A percentile compares a stretch with the other conserved stretches of the same genome.
Evolutionary conservation across 2,888 invertebrate genomes (phyloP).

Genomic region (Scaeva pyrastri): DNA sequence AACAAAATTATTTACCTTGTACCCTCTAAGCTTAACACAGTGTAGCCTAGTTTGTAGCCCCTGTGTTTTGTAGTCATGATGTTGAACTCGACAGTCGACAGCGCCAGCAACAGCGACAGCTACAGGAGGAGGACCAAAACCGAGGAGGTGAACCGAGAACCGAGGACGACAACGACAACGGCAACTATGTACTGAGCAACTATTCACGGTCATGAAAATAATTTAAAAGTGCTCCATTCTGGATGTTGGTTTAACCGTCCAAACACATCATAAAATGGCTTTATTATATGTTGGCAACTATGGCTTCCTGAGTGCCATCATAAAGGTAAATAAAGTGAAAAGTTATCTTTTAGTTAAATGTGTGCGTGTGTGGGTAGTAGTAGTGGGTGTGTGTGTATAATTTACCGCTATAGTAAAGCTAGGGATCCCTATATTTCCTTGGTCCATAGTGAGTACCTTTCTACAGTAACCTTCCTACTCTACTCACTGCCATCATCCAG

Average conservation of each 20-base stretch:
- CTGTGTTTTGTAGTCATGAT: conserved; percentile 43
- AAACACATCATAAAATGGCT: conserved; percentile 71
- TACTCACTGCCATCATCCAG: background rate
- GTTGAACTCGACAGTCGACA: conserved; percentile 45
- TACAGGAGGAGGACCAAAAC: too few relatives aligned
- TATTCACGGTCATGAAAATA: conserved; percentile 59
- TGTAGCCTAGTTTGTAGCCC: conserved; percentile 39
- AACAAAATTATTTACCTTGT: conserved; percentile 60
- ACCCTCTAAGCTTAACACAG: conserved; percentile 38
- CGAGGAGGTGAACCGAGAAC: background rate
- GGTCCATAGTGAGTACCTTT: background rate
- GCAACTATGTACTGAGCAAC: conserved; percentile 4
- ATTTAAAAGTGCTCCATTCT: conserved; percentile 56
- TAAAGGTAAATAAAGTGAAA: conserved; percentile 72
- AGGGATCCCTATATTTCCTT: conserved; percentile 6
- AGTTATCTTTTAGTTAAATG: conserved; percentile 61
- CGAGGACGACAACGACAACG: background rate
- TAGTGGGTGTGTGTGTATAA: conserved; percentile 19
- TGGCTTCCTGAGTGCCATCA: conserved; percentile 70
- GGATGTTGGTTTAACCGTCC: conserved; percentile 58
- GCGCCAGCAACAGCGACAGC: background rate
- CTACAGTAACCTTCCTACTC: background rate
- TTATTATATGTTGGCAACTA: conserved; percentile 61
- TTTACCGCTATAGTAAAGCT: background rate
- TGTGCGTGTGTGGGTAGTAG: background rate